phyloP scores from a whole-genome alignment of 2,888 invertebrate genomes.

The Molanna angustata region DNA sequence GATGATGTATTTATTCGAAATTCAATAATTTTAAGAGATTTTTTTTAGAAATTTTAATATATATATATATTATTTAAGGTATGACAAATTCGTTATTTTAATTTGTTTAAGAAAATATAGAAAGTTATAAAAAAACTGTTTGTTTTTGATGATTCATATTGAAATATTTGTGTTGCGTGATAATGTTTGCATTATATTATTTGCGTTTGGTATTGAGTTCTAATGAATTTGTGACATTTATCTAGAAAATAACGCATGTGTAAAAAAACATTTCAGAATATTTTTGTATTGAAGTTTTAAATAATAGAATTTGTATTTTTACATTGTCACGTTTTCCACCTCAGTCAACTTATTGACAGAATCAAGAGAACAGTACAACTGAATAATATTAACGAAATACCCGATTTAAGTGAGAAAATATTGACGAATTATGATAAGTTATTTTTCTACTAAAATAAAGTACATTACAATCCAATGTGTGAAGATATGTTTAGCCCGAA shows the following conservation, averaged over 20 bases:
- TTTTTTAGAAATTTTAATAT: too few species aligned
- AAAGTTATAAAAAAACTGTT: slow-evolving; percentile 19
- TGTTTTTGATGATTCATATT: slow-evolving; percentile 18
- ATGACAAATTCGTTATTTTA: slow-evolving; percentile 22
- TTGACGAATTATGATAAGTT: slow-evolving; percentile 23
- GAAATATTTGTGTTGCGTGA: slow-evolving; percentile 23
- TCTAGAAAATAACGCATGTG: slow-evolving; percentile 17
- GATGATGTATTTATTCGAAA: too few species aligned
- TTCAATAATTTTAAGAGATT: too few species aligned
- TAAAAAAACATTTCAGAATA: too few species aligned
- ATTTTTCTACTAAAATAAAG: slow-evolving; percentile 24
- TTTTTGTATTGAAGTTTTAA: too few species aligned
- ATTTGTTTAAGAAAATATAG: slow-evolving; percentile 23
- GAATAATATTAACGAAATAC: too few species aligned
- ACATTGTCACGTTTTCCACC: too few species aligned
- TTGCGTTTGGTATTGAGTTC: slow-evolving; percentile 19
- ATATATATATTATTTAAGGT: too few species aligned
- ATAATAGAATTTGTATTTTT: too few species aligned
- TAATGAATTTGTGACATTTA: slow-evolving; percentile 15
- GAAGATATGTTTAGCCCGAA: slow-evolving; percentile 1
- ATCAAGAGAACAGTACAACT: too few species aligned
- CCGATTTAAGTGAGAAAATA: slow-evolving; percentile 20
- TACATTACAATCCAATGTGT: slow-evolving; percentile 11
- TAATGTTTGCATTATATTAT: slow-evolving; percentile 19
- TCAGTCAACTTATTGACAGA: too few species aligned